Conservation (phyloP, 2,797 vertebrate species). For the Gorsachius magnificus region DNA sequence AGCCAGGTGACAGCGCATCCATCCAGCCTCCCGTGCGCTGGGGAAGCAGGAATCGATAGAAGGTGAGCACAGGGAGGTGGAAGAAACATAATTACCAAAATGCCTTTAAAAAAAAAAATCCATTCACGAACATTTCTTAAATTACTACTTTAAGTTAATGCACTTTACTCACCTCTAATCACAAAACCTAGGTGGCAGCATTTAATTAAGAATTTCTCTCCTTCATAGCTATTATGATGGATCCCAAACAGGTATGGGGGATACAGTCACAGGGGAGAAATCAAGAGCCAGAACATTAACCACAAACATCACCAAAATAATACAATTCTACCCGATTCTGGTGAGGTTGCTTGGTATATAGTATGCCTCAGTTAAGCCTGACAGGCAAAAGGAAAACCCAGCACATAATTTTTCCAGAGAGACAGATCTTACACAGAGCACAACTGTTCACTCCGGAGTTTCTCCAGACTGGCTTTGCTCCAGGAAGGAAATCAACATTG, state of each 20-base stretch:
- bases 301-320: background rate
- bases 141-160: accelerated
- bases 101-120: too few species aligned
- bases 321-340: accelerated
- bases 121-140: background rate
- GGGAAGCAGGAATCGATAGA: too few species aligned
- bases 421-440: too few species aligned
- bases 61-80: background rate
- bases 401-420: too few species aligned
- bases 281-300: background rate
- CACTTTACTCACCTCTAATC: background rate
- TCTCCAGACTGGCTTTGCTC: accelerated
- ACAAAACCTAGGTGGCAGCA: background rate
- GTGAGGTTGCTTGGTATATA: accelerated
- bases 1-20: accelerated
- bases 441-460: too few species aligned
- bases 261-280: background rate
- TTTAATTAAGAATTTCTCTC: background rate
- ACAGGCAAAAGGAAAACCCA: background rate
- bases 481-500: background rate
- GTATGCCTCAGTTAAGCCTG: accelerated
- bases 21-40: too few species aligned
- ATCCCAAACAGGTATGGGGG: too few species aligned
- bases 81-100: background rate
- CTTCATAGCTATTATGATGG: accelerated